These are phyloP conservation scores for Podarcis siculus DNA, from an alignment of 2,797 vertebrate species.

Conservation along the genomic window DNA sequence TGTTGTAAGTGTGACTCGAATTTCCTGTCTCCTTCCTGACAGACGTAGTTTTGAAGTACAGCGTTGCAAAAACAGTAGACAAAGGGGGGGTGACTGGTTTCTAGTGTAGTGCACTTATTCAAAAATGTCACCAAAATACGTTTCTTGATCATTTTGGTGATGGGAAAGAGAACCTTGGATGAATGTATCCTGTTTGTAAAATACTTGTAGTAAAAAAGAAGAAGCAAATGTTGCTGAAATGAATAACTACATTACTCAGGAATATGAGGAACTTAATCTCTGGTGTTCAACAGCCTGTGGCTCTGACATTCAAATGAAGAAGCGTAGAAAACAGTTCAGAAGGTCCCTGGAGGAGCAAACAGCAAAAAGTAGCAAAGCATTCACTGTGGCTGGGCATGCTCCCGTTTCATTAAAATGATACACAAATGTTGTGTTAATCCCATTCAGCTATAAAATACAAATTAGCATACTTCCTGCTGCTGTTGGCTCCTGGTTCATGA, in stretches of 20 bases:
- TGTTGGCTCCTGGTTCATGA: background rate
- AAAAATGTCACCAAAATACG: slow-evolving; percentile 20
- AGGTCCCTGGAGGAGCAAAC: background rate
- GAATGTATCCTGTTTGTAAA: slow-evolving; percentile 20
- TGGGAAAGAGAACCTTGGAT: background rate
- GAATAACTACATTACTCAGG: slow-evolving; percentile 10
- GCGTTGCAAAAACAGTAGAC: slow-evolving; percentile 76
- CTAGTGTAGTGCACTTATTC: slow-evolving; percentile 33
- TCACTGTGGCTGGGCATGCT: background rate
- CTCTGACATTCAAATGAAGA: background rate
- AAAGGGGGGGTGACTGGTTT: slow-evolving; percentile 51
- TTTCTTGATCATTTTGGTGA: background rate
- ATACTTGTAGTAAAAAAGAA: slow-evolving; percentile 10
- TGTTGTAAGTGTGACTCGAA: slow-evolving; percentile 87
- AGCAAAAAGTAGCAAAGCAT: background rate
- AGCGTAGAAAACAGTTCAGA: background rate
- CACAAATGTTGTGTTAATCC: background rate
- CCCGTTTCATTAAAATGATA: background rate
- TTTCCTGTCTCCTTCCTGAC: slow-evolving; percentile 98
- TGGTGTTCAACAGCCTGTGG: background rate
- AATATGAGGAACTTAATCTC: background rate
- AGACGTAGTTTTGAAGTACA: slow-evolving; percentile 79
- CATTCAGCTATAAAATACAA: background rate
- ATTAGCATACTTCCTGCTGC: background rate
- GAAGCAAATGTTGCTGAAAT: slow-evolving; percentile 19